A percentile compares a stretch with the other conserved stretches of the same genome.
Conservation (phyloP, 2,113 vertebrate genomes). For the Tamias sibiricus region DNA sequence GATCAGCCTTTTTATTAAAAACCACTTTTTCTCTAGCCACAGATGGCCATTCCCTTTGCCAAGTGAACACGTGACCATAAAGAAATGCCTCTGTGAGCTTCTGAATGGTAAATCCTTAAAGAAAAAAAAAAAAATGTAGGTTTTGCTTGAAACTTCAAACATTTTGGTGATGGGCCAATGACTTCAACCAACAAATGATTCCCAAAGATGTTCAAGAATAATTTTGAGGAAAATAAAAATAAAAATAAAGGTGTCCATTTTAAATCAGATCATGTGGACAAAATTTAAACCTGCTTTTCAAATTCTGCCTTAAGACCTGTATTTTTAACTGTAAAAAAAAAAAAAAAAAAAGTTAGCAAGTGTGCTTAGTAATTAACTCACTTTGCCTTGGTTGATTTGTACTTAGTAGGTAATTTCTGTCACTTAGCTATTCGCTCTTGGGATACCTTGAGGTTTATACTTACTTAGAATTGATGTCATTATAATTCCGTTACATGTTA, state of each 20-base stretch:
- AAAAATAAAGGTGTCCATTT: not conserved
- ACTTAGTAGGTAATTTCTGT: not conserved
- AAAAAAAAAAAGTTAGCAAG: no score
- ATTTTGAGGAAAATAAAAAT: not conserved
- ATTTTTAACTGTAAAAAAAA: not conserved
- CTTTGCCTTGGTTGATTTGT: not conserved
- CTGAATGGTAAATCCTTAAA: slow-evolving; percentile 55
- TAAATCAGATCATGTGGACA: not conserved
- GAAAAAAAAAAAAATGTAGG: slow-evolving; percentile 22
- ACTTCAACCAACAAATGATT: not conserved
- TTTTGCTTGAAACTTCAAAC: slow-evolving; percentile 40
- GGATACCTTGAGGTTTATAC: not conserved
- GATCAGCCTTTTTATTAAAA: slow-evolving; percentile 63
- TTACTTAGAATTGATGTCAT: not conserved
- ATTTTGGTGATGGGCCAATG: not conserved
- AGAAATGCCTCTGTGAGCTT: not conserved
- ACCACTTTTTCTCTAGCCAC: not conserved
- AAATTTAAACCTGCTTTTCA: not conserved
- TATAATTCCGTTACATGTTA: not conserved
- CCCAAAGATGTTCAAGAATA: not conserved
- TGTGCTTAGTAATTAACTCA: not conserved
- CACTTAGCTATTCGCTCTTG: not conserved
- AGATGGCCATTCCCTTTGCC: slow-evolving; percentile 45
- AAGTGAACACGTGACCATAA: slow-evolving; percentile 45
- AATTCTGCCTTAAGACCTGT: not conserved